Conservation (phyloP, 2,797 vertebrate genomes). For the Thamnophis elegans region DNA sequence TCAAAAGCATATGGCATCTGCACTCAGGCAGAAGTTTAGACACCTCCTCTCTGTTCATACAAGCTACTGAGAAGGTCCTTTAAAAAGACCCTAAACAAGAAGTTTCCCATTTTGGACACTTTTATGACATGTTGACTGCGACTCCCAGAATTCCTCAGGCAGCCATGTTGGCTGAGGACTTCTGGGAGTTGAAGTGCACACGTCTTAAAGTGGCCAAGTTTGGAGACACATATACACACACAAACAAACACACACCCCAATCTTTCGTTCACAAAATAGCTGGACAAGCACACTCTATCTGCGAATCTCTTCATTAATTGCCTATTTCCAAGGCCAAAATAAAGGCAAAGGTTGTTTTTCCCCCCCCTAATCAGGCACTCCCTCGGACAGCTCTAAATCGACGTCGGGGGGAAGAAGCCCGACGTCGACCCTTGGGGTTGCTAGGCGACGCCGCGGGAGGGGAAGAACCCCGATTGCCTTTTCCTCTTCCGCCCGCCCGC, state of each 20-base stretch:
- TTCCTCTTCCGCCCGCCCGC: not conserved
- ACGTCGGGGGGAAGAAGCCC: rapidly evolving
- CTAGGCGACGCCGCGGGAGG: not conserved
- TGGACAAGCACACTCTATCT: not conserved
- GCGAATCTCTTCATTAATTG: not conserved
- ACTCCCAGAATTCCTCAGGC: not conserved
- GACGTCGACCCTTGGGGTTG: not conserved
- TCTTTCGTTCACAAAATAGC: not conserved
- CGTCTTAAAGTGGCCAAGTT: not conserved
- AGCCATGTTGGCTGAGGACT: no score
- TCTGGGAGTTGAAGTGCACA: not conserved
- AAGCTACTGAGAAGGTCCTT: not conserved
- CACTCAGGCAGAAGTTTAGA: not conserved
- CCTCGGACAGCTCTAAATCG: not conserved
- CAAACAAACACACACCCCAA: not conserved
- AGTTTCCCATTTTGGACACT: no score
- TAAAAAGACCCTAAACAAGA: not conserved
- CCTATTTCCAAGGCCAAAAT: not conserved
- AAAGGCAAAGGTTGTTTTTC: no score
- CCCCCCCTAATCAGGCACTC: not conserved
- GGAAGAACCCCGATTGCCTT: no score
- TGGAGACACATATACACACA: not conserved
- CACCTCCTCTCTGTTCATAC: not conserved
- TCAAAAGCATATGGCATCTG: not conserved
- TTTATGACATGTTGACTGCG: not conserved